Evolutionary conservation across 2,797 vertebrate genomes (phyloP).

Genomic region (Pitangus sulphuratus): DNA sequence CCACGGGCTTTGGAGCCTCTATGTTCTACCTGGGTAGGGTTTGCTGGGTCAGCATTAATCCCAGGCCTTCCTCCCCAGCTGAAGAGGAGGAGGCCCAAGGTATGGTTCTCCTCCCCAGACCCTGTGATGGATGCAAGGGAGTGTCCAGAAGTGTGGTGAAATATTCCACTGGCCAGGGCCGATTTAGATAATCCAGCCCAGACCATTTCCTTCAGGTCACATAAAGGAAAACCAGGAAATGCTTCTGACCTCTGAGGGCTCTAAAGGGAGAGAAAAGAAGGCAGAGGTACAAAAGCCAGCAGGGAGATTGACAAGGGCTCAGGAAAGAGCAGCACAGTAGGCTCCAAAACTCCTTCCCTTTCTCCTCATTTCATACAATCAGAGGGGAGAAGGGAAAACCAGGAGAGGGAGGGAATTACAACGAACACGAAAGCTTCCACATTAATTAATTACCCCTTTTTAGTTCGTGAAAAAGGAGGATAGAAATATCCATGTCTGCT

Average conservation of each 20-base stretch:
- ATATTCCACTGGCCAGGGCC: not conserved
- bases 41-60: not conserved
- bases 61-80: not conserved
- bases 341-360: not conserved
- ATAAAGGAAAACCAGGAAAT: slow-evolving; percentile 47
- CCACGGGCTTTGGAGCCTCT: not conserved
- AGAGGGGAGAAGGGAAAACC: not conserved
- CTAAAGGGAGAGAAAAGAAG: not conserved
- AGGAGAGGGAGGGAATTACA: not conserved
- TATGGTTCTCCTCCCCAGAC: not conserved
- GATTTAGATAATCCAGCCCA: not conserved
- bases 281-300: not conserved
- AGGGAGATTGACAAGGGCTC: not conserved
- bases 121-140: slow-evolving; percentile 9
- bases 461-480: slow-evolving; percentile 19
- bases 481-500: slow-evolving; percentile 47
- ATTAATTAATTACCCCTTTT: slow-evolving; percentile 71
- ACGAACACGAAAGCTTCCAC: slow-evolving; percentile 29
- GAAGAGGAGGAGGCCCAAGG: not conserved
- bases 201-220: not conserved
- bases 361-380: not conserved
- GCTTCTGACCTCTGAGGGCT: slow-evolving; percentile 40
- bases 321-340: not conserved
- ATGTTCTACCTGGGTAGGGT: not conserved
- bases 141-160: not conserved